Evolutionary conservation across 2,797 vertebrate genomes (phyloP), one percentile per base, ranked within the genome.

Genomic region (Chromis chromis): DNA sequence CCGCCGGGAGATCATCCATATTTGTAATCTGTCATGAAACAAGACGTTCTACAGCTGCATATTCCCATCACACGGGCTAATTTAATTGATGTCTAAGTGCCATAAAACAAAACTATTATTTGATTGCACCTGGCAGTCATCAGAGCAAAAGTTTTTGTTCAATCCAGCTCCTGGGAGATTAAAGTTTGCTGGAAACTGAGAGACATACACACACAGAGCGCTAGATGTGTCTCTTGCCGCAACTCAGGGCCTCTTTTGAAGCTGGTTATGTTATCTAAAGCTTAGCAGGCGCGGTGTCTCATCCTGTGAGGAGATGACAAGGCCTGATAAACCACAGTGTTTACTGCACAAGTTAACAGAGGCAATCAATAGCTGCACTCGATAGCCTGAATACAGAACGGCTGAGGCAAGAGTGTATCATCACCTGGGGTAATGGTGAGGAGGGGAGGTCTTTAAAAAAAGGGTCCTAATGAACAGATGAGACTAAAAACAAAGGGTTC

Each of bases 331-430:
- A 88, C 74, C 63, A 55, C 77, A 79, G 70, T 85, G 86, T 88
- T 92, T 87, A 84, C 70, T 76, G 78, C 83, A 74, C 72, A 67
- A 62, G 66, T 84, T 89, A 87, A 89, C 84, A 55, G 83, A 65
- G 39, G 69, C 46, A 59, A 90, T 93, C 91, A 78, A 91, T 92
- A 71, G 64, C 64, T 69, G 60, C 59, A 61, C 71, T 89, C 74
- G 16, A 83, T 84, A 73, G 59, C 24, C 48, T 78, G 79, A 88
- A 86, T 82, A 74, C 50, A 66, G 72, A 86, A 81, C 19, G 55
- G 65, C 65, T 48, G 49, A 79, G 71, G 55, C 46, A 71, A 42
- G 31, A 71, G 50, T 76, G 33, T 46, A 60, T 84, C 63, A 46
- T 62, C 50, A 65, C 49, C 22, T 52, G 50, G 14, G 16, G 36